phyloP scores from a whole-genome alignment of 2,888 invertebrate genomes.

The Sinohyriopsis cumingii region DNA sequence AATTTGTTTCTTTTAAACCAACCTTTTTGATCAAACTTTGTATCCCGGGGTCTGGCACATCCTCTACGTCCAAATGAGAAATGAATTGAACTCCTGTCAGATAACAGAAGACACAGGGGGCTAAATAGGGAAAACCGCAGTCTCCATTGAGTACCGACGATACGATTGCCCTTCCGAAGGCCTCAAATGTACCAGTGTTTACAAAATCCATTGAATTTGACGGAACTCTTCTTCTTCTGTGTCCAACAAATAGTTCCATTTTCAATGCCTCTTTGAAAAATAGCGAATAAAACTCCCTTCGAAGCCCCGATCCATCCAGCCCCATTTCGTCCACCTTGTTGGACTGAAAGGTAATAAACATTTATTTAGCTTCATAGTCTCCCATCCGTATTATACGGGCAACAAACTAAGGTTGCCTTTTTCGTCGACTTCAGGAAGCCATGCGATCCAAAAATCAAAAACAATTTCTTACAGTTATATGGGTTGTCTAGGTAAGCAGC shows the following conservation, averaged over 20 bases:
- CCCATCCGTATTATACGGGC: too few species aligned
- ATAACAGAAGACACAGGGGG: conserved; percentile 27
- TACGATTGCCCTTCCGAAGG: conserved; percentile 37
- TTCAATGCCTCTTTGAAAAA: conserved; percentile 27
- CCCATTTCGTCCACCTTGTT: conserved; percentile 13
- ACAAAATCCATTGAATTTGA: conserved; percentile 23
- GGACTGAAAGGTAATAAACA: conserved; percentile 3
- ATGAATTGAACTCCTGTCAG: conserved; percentile 26
- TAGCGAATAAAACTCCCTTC: conserved; percentile 31
- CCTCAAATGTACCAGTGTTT: conserved; percentile 22
- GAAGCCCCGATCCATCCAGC: conserved; percentile 28
- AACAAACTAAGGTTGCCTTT: too few species aligned
- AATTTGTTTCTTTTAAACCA: background rate
- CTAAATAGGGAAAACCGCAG: conserved; percentile 41
- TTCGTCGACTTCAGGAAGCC: too few species aligned
- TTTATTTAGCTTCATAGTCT: background rate
- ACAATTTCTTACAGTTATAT: too few species aligned
- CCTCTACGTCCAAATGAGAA: conserved; percentile 16
- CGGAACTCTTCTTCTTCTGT: conserved; percentile 22
- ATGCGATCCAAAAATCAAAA: too few species aligned
- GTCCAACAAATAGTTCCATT: conserved; percentile 27
- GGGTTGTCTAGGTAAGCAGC: too few species aligned
- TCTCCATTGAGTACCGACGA: conserved; percentile 38
- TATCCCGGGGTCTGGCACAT: conserved; percentile 32
- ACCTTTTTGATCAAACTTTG: conserved; percentile 23